Conservation (phyloP, 2,797 vertebrate genomes). For the Adrianichthys oophorus region DNA sequence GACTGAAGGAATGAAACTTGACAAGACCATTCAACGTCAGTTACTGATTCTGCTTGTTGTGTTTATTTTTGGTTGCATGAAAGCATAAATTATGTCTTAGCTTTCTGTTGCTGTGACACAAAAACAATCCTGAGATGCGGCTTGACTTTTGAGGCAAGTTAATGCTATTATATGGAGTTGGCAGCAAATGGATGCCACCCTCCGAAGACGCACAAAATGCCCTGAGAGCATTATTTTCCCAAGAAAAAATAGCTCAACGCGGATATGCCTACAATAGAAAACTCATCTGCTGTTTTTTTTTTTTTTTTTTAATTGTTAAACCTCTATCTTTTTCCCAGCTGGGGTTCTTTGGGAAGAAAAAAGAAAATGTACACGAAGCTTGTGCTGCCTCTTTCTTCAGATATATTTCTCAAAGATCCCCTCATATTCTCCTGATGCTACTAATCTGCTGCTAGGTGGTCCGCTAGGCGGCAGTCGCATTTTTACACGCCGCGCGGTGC, state of each 20-base stretch:
- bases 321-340: constrained; percentile 1
- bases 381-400: constrained; percentile 2
- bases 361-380: background rate
- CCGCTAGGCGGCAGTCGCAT: too few relatives aligned
- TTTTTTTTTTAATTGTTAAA: constrained; percentile 1
- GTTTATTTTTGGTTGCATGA: constrained; percentile 10
- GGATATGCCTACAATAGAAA: constrained; percentile 11
- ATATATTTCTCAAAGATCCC: constrained; percentile 1
- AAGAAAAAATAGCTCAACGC: constrained; percentile 3
- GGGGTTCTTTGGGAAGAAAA: background rate
- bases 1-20: constrained; percentile 36
- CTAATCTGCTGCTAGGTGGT: too few relatives aligned
- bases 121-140: constrained; percentile 10
- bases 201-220: constrained; percentile 16
- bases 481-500: too few relatives aligned
- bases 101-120: background rate
- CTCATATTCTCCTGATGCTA: background rate
- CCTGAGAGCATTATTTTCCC: constrained; percentile 6
- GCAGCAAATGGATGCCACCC: constrained; percentile 9
- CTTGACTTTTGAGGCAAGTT: constrained; percentile 11
- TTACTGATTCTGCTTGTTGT: constrained; percentile 12
- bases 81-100: background rate
- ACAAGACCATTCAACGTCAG: constrained; percentile 22
- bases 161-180: constrained; percentile 6
- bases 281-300: constrained; percentile 5